A percentile compares a stretch with the other conserved stretches of the same genome.
phyloP scores from a whole-genome alignment of 2,797 vertebrate genomes.

The Pipistrellus pygmaeus region DNA sequence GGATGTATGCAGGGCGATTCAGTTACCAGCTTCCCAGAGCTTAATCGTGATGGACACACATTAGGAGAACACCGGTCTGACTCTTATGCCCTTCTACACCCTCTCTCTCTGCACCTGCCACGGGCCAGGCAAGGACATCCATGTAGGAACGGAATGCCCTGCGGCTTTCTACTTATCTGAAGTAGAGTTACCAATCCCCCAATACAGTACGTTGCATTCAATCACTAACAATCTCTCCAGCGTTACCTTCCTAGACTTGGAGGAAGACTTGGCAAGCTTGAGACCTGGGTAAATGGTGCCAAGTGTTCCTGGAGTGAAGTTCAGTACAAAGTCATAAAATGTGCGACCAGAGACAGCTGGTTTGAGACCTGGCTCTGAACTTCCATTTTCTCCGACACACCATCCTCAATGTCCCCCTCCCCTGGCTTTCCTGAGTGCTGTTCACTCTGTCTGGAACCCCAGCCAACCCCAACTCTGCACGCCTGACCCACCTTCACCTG shows the following conservation, averaged over 20 bases:
- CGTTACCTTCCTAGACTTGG: not conserved
- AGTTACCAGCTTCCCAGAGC: not conserved
- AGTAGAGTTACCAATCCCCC: not conserved
- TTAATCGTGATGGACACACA: not conserved
- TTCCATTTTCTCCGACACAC: not conserved
- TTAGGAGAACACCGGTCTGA: not conserved
- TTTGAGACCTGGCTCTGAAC: not conserved
- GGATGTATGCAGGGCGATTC: not conserved
- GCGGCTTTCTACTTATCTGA: not conserved
- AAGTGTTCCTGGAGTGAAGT: not conserved
- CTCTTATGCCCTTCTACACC: not conserved
- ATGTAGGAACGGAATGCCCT: not conserved
- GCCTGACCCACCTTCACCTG: not conserved
- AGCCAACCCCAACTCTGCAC: not conserved
- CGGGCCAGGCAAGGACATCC: not conserved
- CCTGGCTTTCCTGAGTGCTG: not conserved
- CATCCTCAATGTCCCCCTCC: not conserved
- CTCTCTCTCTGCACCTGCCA: not conserved
- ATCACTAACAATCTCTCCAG: not conserved
- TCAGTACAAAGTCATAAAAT: not conserved
- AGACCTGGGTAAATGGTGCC: constrained; percentile 5
- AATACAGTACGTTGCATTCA: not conserved
- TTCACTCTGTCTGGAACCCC: not conserved
- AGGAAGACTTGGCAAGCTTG: not conserved
- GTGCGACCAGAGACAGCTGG: not conserved